Evolutionary conservation across 37 sponge, comb jelly and placozoan species (phyloP).

Genomic region (Beroe ovata): DNA sequence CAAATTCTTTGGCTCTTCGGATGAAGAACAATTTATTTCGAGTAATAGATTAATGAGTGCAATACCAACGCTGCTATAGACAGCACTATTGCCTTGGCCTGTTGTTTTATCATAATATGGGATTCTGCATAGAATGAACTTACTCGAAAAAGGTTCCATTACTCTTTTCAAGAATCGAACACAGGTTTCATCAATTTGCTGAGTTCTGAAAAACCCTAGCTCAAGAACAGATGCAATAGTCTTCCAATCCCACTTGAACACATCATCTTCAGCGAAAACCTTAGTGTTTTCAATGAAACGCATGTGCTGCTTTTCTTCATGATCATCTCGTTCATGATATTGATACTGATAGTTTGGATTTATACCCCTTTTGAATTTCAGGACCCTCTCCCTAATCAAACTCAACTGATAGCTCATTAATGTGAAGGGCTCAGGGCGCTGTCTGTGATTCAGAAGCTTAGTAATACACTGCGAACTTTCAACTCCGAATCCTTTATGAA

Average conservation of each 20-base stretch:
- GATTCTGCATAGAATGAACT: background rate
- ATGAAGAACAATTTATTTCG: conserved; percentile 1
- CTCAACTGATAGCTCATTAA: conserved; percentile 23
- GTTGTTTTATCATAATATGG: conserved; percentile 52
- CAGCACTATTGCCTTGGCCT: conserved; percentile 3
- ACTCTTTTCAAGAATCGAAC: conserved; percentile 18
- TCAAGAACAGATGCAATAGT: conserved; percentile 53
- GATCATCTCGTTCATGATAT: conserved; percentile 23
- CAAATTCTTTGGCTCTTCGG: conserved; percentile 28
- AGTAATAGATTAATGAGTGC: conserved; percentile 35
- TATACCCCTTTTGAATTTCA: conserved; percentile 22
- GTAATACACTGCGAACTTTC: conserved; percentile 60
- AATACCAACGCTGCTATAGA: conserved; percentile 22
- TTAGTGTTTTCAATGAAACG: conserved; percentile 51
- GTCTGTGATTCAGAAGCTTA: conserved; percentile 56
- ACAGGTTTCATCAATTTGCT: conserved; percentile 30
- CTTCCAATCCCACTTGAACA: conserved; percentile 61
- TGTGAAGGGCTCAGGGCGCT: background rate
- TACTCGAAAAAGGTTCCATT: conserved; percentile 40
- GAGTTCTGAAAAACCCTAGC: conserved; percentile 44
- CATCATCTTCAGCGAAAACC: conserved; percentile 47
- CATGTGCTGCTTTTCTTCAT: conserved; percentile 58
- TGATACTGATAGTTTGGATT: background rate
- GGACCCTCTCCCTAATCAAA: conserved; percentile 5
- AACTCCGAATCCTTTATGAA: conserved; percentile 51